Evolutionary conservation across 2,888 invertebrate species (phyloP).

Genomic region (Tuberolachnus salignus): DNA sequence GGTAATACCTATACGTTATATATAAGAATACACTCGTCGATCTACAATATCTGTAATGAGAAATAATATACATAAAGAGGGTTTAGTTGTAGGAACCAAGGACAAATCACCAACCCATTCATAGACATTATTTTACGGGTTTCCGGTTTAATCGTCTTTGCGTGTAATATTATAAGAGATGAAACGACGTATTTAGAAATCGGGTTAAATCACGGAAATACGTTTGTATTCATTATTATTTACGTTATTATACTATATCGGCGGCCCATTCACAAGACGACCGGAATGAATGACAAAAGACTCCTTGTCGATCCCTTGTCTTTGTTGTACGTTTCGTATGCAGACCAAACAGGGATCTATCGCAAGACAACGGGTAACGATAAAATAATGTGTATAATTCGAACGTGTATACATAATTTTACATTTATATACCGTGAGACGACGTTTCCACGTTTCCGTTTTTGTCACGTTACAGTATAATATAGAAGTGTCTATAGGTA

Average conservation of each 20-base stretch:
- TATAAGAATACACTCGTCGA: not conserved
- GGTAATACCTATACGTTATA: not conserved
- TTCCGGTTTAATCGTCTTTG: constrained; percentile 46
- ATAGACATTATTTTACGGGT: constrained; percentile 20
- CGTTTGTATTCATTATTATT: not conserved
- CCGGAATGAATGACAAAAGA: constrained; percentile 51
- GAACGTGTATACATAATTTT: not conserved
- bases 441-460: not conserved
- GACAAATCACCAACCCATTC: constrained; percentile 28
- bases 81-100: constrained; percentile 23
- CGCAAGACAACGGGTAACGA: not conserved
- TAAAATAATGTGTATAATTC: not conserved
- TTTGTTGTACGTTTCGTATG: not conserved
- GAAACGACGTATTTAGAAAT: constrained; percentile 40
- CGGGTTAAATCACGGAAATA: constrained; percentile 53
- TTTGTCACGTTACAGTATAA: not conserved
- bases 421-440: constrained; percentile 3
- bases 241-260: not conserved
- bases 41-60: not conserved
- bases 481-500: no score
- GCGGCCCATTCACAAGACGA: constrained; percentile 33
- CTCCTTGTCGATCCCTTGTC: constrained; percentile 38
- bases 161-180: not conserved
- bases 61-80: constrained; percentile 41
- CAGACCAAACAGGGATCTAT: constrained; percentile 32